These are phyloP conservation scores for Drosophila neonasuta DNA, from an alignment of 2,888 invertebrate genomes.

Conservation along the genomic window DNA sequence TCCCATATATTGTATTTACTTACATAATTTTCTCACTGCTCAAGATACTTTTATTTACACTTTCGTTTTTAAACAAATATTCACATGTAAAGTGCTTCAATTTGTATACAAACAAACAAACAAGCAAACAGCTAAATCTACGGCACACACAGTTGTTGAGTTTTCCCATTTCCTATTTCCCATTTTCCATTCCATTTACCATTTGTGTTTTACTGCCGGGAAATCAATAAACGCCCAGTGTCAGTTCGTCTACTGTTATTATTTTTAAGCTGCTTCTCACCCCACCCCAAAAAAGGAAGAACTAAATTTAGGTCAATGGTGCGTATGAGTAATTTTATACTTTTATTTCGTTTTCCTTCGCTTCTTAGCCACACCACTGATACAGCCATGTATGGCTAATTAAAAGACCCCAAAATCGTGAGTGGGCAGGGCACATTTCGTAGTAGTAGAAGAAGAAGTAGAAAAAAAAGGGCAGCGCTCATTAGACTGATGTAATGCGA, in stretches of 20 bases:
- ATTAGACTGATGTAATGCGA: slow-evolving; percentile 18
- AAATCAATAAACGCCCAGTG: slow-evolving; percentile 58
- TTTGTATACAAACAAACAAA: slow-evolving; percentile 1
- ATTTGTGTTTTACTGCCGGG: slow-evolving; percentile 8
- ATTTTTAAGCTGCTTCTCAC: slow-evolving; percentile 18
- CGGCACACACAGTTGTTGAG: background rate
- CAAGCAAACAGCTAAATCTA: background rate
- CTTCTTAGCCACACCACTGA: slow-evolving; percentile 6
- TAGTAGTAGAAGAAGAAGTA: background rate
- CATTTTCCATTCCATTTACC: slow-evolving; percentile 4
- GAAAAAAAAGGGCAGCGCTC: slow-evolving; percentile 6
- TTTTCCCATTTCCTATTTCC: background rate
- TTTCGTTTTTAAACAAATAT: slow-evolving; percentile 32
- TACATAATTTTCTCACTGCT: slow-evolving; percentile 16
- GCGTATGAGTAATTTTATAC: slow-evolving; percentile 59
- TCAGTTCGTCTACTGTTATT: slow-evolving; percentile 29
- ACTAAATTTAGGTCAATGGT: slow-evolving; percentile 58
- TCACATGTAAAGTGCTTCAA: slow-evolving; percentile 18
- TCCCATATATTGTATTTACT: slow-evolving; percentile 2
- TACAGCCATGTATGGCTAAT: slow-evolving; percentile 20
- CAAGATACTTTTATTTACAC: slow-evolving; percentile 24
- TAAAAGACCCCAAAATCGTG: slow-evolving; percentile 14
- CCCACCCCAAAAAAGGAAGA: slow-evolving; percentile 1
- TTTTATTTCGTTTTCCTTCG: slow-evolving; percentile 8
- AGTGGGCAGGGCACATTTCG: slow-evolving; percentile 3